Conservation (phyloP, 2,113 vertebrate genomes). For the Plestiodon gilberti region DNA sequence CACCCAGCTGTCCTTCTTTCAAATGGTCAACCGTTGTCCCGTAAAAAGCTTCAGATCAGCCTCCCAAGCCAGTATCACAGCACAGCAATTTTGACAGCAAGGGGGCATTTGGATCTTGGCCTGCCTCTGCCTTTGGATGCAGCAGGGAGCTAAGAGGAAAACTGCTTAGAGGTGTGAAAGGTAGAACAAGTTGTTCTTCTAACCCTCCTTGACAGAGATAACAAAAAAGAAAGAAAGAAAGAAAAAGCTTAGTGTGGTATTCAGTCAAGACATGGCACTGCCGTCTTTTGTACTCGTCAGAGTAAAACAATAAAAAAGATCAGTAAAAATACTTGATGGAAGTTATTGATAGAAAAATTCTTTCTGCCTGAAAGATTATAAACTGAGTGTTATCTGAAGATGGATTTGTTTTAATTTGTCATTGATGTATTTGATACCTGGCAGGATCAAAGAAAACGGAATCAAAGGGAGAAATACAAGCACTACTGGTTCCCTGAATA, state of each 20-base stretch:
- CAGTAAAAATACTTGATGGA: slow-evolving; percentile 78
- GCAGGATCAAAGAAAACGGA: slow-evolving; percentile 83
- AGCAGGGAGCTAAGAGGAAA: slow-evolving; percentile 47
- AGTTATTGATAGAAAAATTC: slow-evolving; percentile 84
- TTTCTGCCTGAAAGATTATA: slow-evolving; percentile 80
- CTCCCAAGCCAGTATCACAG: slow-evolving; percentile 45
- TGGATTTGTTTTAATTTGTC: slow-evolving; percentile 87
- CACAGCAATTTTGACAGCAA: slow-evolving; percentile 52
- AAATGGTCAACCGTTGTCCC: slow-evolving; percentile 74
- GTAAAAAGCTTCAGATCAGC: slow-evolving; percentile 70
- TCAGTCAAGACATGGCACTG: slow-evolving; percentile 53
- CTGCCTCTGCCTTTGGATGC: slow-evolving; percentile 23
- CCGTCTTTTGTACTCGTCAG: slow-evolving; percentile 68
- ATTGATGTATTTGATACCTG: slow-evolving; percentile 85
- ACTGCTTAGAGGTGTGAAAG: slow-evolving; percentile 15
- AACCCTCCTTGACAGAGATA: slow-evolving; percentile 40
- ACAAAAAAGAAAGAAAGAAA: neutral
- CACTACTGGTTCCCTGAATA: slow-evolving; percentile 78
- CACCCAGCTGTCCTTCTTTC: slow-evolving; percentile 79
- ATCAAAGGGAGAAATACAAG: slow-evolving; percentile 82
- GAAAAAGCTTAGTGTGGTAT: neutral
- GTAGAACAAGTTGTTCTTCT: slow-evolving; percentile 32
- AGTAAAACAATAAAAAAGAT: slow-evolving; percentile 75
- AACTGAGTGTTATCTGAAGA: slow-evolving; percentile 80
- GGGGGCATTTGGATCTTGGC: slow-evolving; percentile 42